Evolutionary conservation across 2,888 invertebrate species (phyloP).

Genomic region (Ypsolopha scabrella): DNA sequence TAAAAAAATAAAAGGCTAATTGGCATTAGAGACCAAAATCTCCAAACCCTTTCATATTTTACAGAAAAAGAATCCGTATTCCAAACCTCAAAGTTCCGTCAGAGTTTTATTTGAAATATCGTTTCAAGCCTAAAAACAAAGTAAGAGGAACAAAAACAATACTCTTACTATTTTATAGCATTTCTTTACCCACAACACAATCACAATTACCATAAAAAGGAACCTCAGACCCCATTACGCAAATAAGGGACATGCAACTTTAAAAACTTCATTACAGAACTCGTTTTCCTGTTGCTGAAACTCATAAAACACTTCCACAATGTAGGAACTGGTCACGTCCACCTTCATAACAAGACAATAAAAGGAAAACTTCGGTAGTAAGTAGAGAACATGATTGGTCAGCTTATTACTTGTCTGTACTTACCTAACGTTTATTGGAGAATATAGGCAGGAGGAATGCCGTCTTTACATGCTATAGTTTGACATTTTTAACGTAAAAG

Average conservation of each 20-base stretch:
- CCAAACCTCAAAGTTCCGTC: too few relatives aligned
- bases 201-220: too few relatives aligned
- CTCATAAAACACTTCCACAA: constrained; percentile 1
- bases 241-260: background rate
- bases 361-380: constrained; percentile 33
- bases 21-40: background rate
- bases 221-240: too few relatives aligned
- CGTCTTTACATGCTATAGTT: too few relatives aligned
- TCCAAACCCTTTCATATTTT: too few relatives aligned
- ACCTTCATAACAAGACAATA: constrained; percentile 38
- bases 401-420: constrained; percentile 21
- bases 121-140: too few relatives aligned
- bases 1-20: background rate
- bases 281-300: background rate
- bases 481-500: too few relatives aligned
- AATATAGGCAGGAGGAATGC: background rate
- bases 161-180: too few relatives aligned
- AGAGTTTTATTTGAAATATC: too few relatives aligned
- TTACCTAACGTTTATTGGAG: background rate
- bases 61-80: too few relatives aligned
- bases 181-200: too few relatives aligned
- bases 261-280: background rate
- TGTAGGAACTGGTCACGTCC: constrained; percentile 16
- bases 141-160: too few relatives aligned
- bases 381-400: constrained; percentile 17